A percentile compares a stretch with the other conserved stretches of the same genome.
Evolutionary conservation across 2,797 vertebrate genomes (phyloP).

Genomic region (Staurois parvus): DNA sequence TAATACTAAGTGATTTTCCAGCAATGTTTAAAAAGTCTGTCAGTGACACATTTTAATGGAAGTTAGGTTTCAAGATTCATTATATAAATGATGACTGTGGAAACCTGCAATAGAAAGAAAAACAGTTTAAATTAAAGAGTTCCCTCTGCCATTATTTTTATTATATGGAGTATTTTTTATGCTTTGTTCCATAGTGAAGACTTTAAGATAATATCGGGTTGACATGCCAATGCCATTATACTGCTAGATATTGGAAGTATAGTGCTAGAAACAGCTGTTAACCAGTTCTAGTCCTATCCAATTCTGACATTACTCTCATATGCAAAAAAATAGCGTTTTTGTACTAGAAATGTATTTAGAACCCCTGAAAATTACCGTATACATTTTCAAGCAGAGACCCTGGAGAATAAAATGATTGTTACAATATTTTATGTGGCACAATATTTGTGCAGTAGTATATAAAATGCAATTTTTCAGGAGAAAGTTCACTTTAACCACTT

Average conservation of each 20-base stretch:
- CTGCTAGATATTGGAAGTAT: not conserved
- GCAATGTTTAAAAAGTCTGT: constrained; percentile 54
- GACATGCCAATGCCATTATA: not conserved
- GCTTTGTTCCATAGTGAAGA: constrained; percentile 18
- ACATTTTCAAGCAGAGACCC: too few relatives aligned
- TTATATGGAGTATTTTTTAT: not conserved
- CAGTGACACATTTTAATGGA: constrained; percentile 54
- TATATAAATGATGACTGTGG: constrained; percentile 44
- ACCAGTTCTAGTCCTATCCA: too few relatives aligned
- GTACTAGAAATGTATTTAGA: too few relatives aligned
- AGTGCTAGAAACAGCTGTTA: not conserved
- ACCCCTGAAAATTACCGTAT: too few relatives aligned
- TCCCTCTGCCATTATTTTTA: constrained; percentile 35
- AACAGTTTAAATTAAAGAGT: constrained; percentile 17
- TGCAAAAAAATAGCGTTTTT: too few relatives aligned
- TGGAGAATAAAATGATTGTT: too few relatives aligned
- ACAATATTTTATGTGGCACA: too few relatives aligned
- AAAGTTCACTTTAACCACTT: too few relatives aligned
- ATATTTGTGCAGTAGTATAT: too few relatives aligned
- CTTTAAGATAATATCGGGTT: constrained; percentile 5
- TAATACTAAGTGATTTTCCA: constrained; percentile 57
- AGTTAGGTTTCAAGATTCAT: constrained; percentile 39
- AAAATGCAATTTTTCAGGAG: too few relatives aligned
- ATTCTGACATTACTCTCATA: too few relatives aligned
- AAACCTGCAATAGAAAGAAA: constrained; percentile 30